Base-by-base conservation (phyloP, 2,113 vertebrate species). In the Ameiurus melas region DNA sequence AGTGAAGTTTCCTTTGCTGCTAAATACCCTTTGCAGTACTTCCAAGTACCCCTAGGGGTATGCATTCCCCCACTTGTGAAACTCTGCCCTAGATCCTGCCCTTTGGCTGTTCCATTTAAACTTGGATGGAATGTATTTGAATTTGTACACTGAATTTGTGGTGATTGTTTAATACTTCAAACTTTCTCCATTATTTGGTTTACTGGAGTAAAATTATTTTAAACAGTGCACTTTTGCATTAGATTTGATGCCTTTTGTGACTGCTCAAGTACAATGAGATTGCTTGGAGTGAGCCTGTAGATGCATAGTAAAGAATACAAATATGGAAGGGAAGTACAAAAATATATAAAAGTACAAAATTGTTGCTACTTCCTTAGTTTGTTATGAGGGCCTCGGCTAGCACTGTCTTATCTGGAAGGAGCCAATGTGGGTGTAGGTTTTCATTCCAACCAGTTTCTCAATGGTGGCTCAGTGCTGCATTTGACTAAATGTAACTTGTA, bases 41-140 rank as follows among this genome's bases (percentile, higher is more conserved):
- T n/a, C 53, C 17, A 58, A 58, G 53, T 81, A 81, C 78, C 78
- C 16, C 51, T 20, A 57, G 78, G n/a, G 78, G 51, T 81, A 80
- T 3, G 2, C 53, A 9, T 19, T 81, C n/a, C 47, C 14, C 6
- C n/a, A 55, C 20, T 33, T 81, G 2, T 57, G 53, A 58, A 17
- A 2, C 2, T 16, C 2, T 16, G 43, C 27, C 27, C 12, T 5
- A 51, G 43, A 77, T 36, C 10, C 73, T 43, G 39, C 3, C 22
- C 43, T 19, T 22, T 39, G 43, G 43, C 9, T 25, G 30, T 71
- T 75, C 0, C 2, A 47, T 47, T 22, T 14, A 13, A 43, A 14
- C 39, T 51, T 13, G 1, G 19, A 22, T 39, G 33, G 7, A 4
- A 5, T 39, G 19, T n/a, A n/a, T n/a, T n/a, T n/a, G n/a, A n/a